Evolutionary conservation across 1,140 invertebrate species (phyloP), one percentile per base, ranked within the genome.

Genomic region (Tigriopus japonicus): DNA sequence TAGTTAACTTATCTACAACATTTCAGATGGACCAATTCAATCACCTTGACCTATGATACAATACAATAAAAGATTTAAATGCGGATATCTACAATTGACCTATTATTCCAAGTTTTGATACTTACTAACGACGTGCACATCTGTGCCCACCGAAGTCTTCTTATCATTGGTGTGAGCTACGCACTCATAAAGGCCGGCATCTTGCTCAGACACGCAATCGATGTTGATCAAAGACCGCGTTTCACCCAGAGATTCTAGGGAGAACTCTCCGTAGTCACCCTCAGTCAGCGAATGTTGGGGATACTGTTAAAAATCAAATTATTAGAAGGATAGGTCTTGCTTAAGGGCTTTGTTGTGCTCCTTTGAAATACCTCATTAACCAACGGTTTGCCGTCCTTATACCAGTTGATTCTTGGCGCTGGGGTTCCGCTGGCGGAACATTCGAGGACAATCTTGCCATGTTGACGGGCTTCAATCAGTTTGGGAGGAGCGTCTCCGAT

Each of bases 121-220:
- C 55, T 58, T 58, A 58, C 55, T 58, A 42, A 58, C 55, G n/a
- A 58, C 55, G 10, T 58, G 55, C n/a, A 58, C 24, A n/a, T 58
- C 55, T 1, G 55, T 58, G n/a, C 28, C 41, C 14, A 58, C 55
- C 17, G 21, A 28, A 15, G 24, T 17, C 14, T 40, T 41, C 55
- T 58, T 58, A 14, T 58, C 28, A 42, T 42, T 41, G 35, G 24
- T 40, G 55, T 41, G 24, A 28, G 55, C 55, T 15, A 58, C 55
- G 40, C 55, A 58, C 42, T 58, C 55, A 23, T 58, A 58, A 15
- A 58, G 41, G 17, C 55, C 55, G 10, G 55, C 55, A 42, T 58
- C 55, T 35, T 41, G 35, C 35, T 58, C 55, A 42, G 55, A 41
- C 13, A 58, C 40, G 28, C 55, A 58, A 23, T 58, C 55, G 17